These are phyloP conservation scores for Ashinkailepas kermadecensis DNA, from an alignment of 2,888 invertebrate genomes.

Conservation along the genomic window DNA sequence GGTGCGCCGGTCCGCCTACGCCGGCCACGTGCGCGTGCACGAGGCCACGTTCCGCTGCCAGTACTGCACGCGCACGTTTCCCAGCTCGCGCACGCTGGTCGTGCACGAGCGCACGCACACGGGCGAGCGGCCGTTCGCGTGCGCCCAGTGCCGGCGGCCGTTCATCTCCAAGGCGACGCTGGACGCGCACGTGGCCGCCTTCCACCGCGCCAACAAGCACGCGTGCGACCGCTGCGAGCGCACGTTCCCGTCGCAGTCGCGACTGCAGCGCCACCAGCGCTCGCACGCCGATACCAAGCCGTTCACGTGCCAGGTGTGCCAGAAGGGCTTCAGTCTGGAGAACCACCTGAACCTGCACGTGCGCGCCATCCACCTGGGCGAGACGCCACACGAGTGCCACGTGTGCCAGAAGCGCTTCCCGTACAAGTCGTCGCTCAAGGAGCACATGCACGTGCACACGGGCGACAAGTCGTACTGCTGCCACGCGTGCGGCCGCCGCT, in stretches of 20 bases:
- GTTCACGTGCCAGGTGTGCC: background rate
- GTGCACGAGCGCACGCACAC: conserved; percentile 26
- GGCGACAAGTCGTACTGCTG: background rate
- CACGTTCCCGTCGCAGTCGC: background rate
- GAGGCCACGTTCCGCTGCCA: background rate
- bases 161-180: background rate
- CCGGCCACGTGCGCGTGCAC: background rate
- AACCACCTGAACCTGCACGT: conserved; percentile 20
- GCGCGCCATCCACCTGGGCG: conserved; percentile 16
- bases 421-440: conserved; percentile 18
- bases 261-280: background rate
- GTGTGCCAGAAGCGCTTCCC: conserved; percentile 1
- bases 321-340: background rate
- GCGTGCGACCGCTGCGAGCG: background rate
- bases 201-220: background rate
- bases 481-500: conserved; percentile 3
- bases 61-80: conserved; percentile 7
- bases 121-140: conserved; percentile 27
- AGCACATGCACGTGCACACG: background rate
- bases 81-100: conserved; percentile 3
- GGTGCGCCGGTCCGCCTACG: background rate
- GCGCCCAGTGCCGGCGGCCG: background rate
- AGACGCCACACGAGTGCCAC: conserved; percentile 8
- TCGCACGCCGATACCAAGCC: background rate
- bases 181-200: background rate